phyloP scores from a whole-genome alignment of 2,797 vertebrate genomes.

The Macrochelys suwanniensis region DNA sequence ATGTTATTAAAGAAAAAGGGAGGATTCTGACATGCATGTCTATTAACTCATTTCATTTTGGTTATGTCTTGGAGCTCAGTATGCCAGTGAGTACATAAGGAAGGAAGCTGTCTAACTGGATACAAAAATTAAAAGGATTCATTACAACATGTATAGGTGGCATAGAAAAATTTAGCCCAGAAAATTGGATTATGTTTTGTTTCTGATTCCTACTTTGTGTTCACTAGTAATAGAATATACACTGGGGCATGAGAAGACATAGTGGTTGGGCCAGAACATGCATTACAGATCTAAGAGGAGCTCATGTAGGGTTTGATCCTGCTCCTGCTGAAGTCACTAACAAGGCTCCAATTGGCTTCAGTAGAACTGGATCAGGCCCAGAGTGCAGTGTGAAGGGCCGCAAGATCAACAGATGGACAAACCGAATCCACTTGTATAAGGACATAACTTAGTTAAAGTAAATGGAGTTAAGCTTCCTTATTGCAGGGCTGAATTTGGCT shows the following conservation, averaged over 20 bases:
- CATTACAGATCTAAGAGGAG: rapidly evolving
- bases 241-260: background rate
- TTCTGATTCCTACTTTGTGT: background rate
- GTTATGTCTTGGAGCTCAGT: background rate
- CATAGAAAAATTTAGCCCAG: background rate
- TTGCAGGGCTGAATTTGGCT: rapidly evolving
- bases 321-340: rapidly evolving
- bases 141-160: background rate
- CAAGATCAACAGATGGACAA: background rate
- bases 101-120: constrained; percentile 28
- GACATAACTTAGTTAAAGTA: background rate
- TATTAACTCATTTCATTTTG: background rate
- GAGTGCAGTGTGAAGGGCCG: background rate
- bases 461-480: background rate
- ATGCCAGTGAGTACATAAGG: background rate
- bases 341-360: background rate
- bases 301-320: background rate
- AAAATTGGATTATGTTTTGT: background rate
- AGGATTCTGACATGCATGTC: background rate
- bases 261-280: rapidly evolving
- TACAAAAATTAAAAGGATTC: background rate
- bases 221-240: background rate
- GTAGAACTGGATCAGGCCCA: background rate
- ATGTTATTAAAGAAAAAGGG: background rate
- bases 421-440: rapidly evolving